Percentiles rank a stretch among this genome's conserved stretches.
Conservation (phyloP, 1,140 invertebrate genomes). For the Eubasilissa regina region DNA sequence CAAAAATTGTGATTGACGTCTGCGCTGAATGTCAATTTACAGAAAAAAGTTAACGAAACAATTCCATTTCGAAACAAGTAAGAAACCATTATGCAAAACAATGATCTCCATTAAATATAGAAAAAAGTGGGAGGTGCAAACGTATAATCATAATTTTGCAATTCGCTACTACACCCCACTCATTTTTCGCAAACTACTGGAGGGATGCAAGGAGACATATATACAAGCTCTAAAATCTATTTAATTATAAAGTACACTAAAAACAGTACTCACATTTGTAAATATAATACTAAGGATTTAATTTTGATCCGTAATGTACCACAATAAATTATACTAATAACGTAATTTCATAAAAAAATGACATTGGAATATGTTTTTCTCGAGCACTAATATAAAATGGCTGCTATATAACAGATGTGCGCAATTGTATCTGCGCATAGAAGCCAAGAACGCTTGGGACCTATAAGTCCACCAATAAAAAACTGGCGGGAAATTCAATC, state of each 20-base stretch:
- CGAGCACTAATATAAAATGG: conserved; percentile 73
- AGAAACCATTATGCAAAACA: conserved; percentile 34
- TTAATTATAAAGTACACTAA: conserved; percentile 20
- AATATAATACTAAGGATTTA: conserved; percentile 68
- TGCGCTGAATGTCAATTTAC: conserved; percentile 37
- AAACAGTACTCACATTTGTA: conserved; percentile 69
- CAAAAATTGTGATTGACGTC: conserved; percentile 48
- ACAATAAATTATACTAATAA: conserved; percentile 39
- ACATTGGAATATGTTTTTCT: conserved; percentile 75
- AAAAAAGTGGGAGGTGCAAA: conserved; percentile 50
- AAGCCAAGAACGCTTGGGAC: conserved; percentile 73
- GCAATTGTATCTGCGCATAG: conserved; percentile 73
- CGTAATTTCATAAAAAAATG: conserved; percentile 71
- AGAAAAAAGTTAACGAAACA: conserved; percentile 10
- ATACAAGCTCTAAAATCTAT: conserved; percentile 39
- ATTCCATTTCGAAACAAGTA: conserved; percentile 28
- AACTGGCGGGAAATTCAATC: conserved; percentile 72
- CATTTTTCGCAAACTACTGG: conserved; percentile 50
- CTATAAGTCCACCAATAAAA: conserved; percentile 72
- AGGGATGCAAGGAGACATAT: conserved; percentile 51
- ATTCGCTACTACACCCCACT: conserved; percentile 51
- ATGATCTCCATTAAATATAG: conserved; percentile 25
- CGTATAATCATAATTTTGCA: conserved; percentile 50
- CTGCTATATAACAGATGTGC: conserved; percentile 73
- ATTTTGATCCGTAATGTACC: conserved; percentile 25